Base-by-base conservation (phyloP, 2,113 vertebrate species). In the Ceyx cyanopectus region DNA sequence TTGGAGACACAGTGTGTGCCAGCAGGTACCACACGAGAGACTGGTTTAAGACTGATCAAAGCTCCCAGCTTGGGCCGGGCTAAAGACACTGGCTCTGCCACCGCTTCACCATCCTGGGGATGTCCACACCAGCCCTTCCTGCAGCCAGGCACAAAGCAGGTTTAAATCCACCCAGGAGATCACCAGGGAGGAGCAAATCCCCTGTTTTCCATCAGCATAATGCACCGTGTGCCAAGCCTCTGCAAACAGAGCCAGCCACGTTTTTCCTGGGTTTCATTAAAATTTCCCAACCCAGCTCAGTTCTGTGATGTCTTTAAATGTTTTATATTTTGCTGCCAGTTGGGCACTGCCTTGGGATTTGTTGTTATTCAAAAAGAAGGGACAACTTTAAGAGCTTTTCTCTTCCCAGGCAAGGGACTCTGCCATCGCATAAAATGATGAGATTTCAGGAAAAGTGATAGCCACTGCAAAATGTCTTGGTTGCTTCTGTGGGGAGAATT, bases 281-380 rank as follows among this genome's bases (percentile, higher is more conserved):
- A 90, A 94, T 79, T 60, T 89, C 78, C 93, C 78, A 66, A 4
- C 14, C 41, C 23, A 10, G 73, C 77, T 88, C 80, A 51, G 65
- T 67, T 77, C 60, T 76, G 82, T 7, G 22, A 54, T 57, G 68
- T 23, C 72, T 74, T 89, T 81, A 92, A 95, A 95, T 82, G 89
- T 83, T 76, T 89, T 75, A 90, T n/a, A 32, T 79, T 91, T 74
- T 54, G 72, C 72, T 89, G 83, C 63, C 62, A 67, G 67, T 22
- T 66, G 90, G 61, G 87, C 50, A 50, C 62, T 41, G 90, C 85
- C 68, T 66, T 70, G 87, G 86, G 81, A 94, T 79, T 97, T 94
- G 72, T 48, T 87, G 92, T 76, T 83, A 69, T 72, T 93, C 95
- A 97, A 90, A 91, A 93, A 68, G 70, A 86, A 92, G 80, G 81